phyloP scores from a whole-genome alignment of 2,888 invertebrate species.

The Pseudococcus viburni region DNA sequence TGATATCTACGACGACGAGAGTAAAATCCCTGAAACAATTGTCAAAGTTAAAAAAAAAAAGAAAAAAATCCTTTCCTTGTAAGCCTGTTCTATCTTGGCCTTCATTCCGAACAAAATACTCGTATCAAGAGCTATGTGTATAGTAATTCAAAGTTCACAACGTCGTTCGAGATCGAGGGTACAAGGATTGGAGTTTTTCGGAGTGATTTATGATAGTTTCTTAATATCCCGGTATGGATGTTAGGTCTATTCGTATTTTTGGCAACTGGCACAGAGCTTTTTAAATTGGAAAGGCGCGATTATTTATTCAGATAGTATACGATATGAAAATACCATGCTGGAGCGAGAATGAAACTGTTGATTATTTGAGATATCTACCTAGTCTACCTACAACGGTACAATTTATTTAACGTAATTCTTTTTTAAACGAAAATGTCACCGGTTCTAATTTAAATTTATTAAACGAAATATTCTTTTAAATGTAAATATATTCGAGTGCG shows the following conservation, averaged over 20 bases:
- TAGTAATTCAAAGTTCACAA: slow-evolving; percentile 15
- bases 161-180: background rate
- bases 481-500: slow-evolving; percentile 33
- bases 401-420: slow-evolving; percentile 22
- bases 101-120: background rate
- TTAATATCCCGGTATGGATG: slow-evolving; percentile 39
- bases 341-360: background rate
- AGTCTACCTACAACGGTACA: background rate
- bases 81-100: background rate
- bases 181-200: background rate
- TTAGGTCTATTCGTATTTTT: slow-evolving; percentile 32
- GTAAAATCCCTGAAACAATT: background rate
- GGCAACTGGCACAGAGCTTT: slow-evolving; percentile 15
- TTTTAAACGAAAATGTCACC: slow-evolving; percentile 41
- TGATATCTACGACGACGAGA: background rate
- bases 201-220: slow-evolving; percentile 47
- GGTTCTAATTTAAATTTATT: slow-evolving; percentile 44
- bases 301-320: slow-evolving; percentile 35
- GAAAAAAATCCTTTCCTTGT: background rate
- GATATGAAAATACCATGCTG: slow-evolving; percentile 26
- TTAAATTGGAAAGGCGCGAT: slow-evolving; percentile 43
- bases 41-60: background rate
- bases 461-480: slow-evolving; percentile 34
- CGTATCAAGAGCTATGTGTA: too few relatives aligned
- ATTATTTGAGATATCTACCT: slow-evolving; percentile 42